These are phyloP conservation scores for Dallia pectoralis DNA, from an alignment of 2,797 vertebrate genomes.

Conservation along the genomic window DNA sequence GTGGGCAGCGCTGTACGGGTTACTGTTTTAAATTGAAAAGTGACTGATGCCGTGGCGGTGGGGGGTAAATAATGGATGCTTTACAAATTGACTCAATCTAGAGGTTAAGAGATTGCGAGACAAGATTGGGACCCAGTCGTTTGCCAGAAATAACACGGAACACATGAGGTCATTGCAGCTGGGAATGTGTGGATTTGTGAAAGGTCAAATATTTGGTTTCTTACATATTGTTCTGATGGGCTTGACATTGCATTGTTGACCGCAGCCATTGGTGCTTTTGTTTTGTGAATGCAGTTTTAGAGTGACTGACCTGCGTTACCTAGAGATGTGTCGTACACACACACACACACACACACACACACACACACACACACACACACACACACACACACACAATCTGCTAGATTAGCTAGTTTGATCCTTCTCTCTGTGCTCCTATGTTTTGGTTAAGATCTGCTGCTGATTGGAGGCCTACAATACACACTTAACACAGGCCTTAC, in stretches of 20 bases:
- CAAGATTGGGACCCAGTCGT: not conserved
- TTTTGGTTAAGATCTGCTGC: not conserved
- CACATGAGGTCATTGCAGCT: not conserved
- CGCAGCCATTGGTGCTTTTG: not conserved
- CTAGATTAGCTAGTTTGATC: not conserved
- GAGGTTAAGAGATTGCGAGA: not conserved
- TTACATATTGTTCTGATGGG: not conserved
- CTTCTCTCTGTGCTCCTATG: not conserved
- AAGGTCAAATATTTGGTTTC: not conserved
- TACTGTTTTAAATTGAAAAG: not conserved
- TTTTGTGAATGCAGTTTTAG: not conserved
- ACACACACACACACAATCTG: constrained; percentile 20
- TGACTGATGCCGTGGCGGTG: constrained; percentile 24
- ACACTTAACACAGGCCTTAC: constrained; percentile 7
- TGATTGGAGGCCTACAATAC: not conserved
- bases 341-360: constrained; percentile 24
- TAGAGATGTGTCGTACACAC: too few relatives aligned
- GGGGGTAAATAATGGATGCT: not conserved
- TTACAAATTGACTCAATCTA: not conserved
- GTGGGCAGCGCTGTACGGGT: not conserved
- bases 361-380: not conserved
- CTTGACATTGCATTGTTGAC: not conserved
- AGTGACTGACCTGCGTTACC: not conserved
- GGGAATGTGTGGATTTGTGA: not conserved
- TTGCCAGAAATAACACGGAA: too few relatives aligned